Conservation (phyloP, 2,888 invertebrate genomes). For the Tyria jacobaeae region DNA sequence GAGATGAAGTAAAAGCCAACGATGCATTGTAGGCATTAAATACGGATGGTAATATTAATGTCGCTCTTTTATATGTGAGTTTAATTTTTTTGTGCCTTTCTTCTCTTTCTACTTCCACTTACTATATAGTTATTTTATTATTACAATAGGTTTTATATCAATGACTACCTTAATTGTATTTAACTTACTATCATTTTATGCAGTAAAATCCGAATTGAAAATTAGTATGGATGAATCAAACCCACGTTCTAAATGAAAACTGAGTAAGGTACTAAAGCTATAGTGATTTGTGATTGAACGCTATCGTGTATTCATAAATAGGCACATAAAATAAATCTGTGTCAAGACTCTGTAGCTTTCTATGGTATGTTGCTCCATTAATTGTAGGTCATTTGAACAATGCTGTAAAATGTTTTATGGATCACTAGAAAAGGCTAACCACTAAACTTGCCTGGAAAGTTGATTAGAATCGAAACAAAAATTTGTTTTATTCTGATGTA, state of each 20-base stretch:
- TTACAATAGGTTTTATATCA: constrained; percentile 8
- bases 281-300: constrained; percentile 8
- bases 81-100: constrained; percentile 18
- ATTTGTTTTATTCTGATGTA: neutral
- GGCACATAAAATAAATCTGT: constrained; percentile 17
- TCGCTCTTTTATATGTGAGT: constrained; percentile 1
- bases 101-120: constrained; percentile 23
- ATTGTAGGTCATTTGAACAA: constrained; percentile 9
- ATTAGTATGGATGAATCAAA: neutral
- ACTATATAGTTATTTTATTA: constrained; percentile 28
- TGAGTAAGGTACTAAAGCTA: constrained; percentile 13
- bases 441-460: neutral
- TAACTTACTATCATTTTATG: neutral
- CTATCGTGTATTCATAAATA: constrained; percentile 11
- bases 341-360: constrained; percentile 17
- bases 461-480: neutral
- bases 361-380: constrained; percentile 9
- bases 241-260: neutral
- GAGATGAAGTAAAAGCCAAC: constrained; percentile 75
- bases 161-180: no score
- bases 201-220: neutral
- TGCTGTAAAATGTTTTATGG: neutral
- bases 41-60: constrained; percentile 9
- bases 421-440: neutral
- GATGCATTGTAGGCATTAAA: constrained; percentile 35